Conservation (phyloP, 2,888 invertebrate species). For the Bimastos eiseni region DNA sequence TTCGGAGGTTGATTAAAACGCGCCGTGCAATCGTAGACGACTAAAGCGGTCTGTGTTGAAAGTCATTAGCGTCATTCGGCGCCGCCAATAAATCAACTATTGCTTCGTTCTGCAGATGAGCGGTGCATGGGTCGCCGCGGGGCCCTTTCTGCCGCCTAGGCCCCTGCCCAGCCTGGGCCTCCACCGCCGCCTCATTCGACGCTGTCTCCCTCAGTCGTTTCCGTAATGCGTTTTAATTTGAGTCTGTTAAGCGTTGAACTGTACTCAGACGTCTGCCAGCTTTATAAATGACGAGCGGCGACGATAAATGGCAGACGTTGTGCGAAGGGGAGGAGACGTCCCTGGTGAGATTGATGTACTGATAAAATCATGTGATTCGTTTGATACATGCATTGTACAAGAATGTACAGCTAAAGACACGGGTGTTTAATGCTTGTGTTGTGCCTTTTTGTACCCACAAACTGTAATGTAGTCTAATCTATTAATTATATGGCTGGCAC, state of each 20-base stretch:
- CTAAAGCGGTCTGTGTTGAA: not conserved
- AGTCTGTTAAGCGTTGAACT: not conserved
- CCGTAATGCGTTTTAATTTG: not conserved
- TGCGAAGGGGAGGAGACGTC: not conserved
- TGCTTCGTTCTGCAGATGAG: not conserved
- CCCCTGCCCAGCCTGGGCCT: too few relatives aligned
- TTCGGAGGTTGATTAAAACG: not conserved
- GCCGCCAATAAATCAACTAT: not conserved
- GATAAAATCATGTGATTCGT: too few relatives aligned
- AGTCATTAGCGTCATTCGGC: conserved; percentile 7
- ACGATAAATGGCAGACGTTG: not conserved
- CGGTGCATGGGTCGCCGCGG: not conserved
- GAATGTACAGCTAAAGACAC: too few relatives aligned
- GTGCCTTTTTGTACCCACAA: too few relatives aligned
- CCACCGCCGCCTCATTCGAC: not conserved
- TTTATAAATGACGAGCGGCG: not conserved
- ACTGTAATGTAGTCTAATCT: too few relatives aligned
- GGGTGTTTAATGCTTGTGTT: too few relatives aligned
- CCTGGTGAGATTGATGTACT: not conserved
- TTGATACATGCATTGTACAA: not conserved
- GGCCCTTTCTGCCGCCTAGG: too few relatives aligned
- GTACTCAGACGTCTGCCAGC: not conserved
- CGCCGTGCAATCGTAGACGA: not conserved
- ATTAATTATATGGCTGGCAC: too few relatives aligned
- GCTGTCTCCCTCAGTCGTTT: not conserved